A percentile compares a stretch with the other conserved stretches of the same genome.
Conservation (phyloP, 2,113 vertebrate genomes). For the Neopipo cinnamomea region DNA sequence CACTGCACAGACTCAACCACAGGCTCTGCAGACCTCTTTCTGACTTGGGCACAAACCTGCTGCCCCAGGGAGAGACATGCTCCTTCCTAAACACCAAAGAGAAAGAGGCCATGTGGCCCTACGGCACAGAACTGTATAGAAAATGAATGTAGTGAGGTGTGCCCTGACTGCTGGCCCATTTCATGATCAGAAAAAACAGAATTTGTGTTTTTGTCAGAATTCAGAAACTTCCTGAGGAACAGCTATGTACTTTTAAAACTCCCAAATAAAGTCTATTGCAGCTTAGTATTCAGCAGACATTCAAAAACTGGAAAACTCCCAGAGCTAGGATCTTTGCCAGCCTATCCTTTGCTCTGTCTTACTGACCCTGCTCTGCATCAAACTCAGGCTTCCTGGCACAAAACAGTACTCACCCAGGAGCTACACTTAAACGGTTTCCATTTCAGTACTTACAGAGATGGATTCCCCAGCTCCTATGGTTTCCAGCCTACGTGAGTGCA, state of each 20-base stretch:
- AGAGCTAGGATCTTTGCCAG: neutral
- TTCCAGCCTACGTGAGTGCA: neutral
- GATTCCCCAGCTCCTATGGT: fast-evolving
- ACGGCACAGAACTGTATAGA: neutral
- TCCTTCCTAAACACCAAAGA: neutral
- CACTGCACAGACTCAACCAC: neutral
- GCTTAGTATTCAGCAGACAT: neutral
- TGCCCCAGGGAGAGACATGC: neutral
- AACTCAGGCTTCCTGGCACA: neutral
- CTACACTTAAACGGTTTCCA: neutral
- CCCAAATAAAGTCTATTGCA: neutral
- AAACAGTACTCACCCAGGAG: neutral
- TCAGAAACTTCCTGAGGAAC: neutral
- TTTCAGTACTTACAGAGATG: neutral
- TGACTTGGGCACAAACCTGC: neutral
- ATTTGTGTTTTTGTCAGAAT: neutral
- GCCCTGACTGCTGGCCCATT: neutral
- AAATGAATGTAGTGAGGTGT: fast-evolving
- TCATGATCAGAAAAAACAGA: neutral
- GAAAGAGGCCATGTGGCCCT: neutral
- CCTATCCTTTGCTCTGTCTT: neutral
- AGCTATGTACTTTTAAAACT: neutral
- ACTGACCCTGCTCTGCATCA: neutral
- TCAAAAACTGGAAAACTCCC: neutral
- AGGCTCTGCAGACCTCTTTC: neutral